Evolutionary conservation across 1,140 invertebrate species (phyloP), one percentile per base, ranked within the genome.

Genomic region (Drosophila seguyi): DNA sequence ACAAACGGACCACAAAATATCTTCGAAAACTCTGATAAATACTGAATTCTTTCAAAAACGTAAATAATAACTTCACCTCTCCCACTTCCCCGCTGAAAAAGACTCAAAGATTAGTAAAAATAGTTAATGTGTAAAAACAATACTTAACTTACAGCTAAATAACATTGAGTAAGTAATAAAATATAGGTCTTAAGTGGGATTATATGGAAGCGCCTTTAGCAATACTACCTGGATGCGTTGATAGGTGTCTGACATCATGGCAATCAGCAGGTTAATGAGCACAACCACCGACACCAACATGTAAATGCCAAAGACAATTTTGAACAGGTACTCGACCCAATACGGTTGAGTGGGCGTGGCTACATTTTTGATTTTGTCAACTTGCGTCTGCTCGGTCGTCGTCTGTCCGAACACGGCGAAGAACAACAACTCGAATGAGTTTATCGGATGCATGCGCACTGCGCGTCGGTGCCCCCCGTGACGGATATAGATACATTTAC

Each of bases 241-340:
- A 94, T 99, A 99, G 31, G 99, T 99, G 94, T 99, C 99, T 91
- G 98, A 99, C 99, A 99, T 99, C 99, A 99, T 99, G 94, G 99
- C 99, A 95, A 99, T 99, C 84, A 99, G 96, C 63, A 99, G 95
- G 94, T 99, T 99, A 94, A 99, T 99, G 66, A 99, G 95, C 59
- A 99, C 99, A 90, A 99, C 97, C 72, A 99, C 97, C 56, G 98
- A 99, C 63, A 99, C 98, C 95, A 99, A 95, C 97, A 99, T 98
- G 94, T 99, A 99, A 86, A 99, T 96, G 60, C 96, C 96, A 93
- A 96, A 97, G 63, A 96, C 95, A 81, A 96, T 94, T 94, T 97
- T 97, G 94, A 97, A 97, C 71, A 97, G 94, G 80, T 95, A 95
- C 80, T 95, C 95, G 55, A 96, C 97, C 96, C 96, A 97, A 14